Evolutionary conservation across 2,797 vertebrate species (phyloP), one percentile per base, ranked within the genome.

Genomic region (Emys orbicularis): DNA sequence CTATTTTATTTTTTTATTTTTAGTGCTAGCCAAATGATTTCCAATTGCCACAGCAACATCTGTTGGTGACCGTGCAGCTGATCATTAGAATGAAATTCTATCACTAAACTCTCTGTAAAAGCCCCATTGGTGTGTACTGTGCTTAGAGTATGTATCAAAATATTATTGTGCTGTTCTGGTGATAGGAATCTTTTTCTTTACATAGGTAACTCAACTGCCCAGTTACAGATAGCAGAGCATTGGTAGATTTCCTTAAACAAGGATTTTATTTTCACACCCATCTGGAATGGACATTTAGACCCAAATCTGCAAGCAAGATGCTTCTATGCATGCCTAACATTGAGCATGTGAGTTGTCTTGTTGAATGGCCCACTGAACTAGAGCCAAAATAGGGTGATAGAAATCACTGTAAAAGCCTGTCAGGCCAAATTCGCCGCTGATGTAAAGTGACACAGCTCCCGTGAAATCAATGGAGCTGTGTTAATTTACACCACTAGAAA

Each of bases 301-400:
- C 68, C 68, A 72, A 23, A 25, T n/a, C 37, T 72, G n/a, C 19
- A 72, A 72, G 19, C 34, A 37, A 61, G 61, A n/a, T 50, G 44
- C 44, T 65, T 49, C 27, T 50, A 50, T 16, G 25, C 13, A 37
- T 0, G 4, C 52, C 29, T 54, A 2, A 2, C 44, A 0, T 7
- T 25, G 80, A 23, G 25, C 18, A 0, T 1, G 15, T 0, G 0
- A 72, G 21, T 13, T 21, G 2, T 27, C 3, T 52, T 2, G 0
- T 0, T 1, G 59, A 27, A 9, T 21, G 5, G 19, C 5, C 41
- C 1, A 0, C 0, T 1, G 76, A 23, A 9, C 13, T 31, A 0
- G 2, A 7, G 83, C 54, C 80, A 5, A 16, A 31, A 1, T 0
- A 13, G 9, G 79, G 83, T 2, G 44, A 34, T 76, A 2, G 34